Base-by-base conservation (phyloP, 2,888 invertebrate species). In the Eupithecia subumbrata region DNA sequence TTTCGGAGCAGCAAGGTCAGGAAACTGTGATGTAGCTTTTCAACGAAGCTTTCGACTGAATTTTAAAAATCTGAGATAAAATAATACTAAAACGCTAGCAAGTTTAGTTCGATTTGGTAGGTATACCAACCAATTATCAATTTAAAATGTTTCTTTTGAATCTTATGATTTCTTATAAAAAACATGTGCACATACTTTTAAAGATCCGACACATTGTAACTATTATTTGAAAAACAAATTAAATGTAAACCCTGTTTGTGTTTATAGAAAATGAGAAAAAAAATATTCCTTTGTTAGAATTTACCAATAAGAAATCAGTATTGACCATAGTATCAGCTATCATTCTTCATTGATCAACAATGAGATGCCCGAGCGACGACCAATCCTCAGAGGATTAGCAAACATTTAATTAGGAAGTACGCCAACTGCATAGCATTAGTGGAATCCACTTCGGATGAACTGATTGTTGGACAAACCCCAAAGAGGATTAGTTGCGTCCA, bases 341-440 rank as follows among this genome's bases (percentile, higher is more conserved):
- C 16, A 45, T 37, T 37, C 37, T 37, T 37, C 5, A 7, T 7
- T 37, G 14, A 45, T 18, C 45, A 45, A 45, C 16, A 45, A 45
- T 45, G 14, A 45, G 16, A 45, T 45, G 45, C 7, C 45, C 16
- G 0, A 45, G 5, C 45, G 56, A 22, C 11, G 56, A 30, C 30
- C 67, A 52, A 67, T 67, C 68, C 48, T 56, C 22, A 56, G 45
- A 18, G 64, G 18, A 69, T 34, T 25, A 66, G 66, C 63, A 56
- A 66, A 67, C 56, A 56, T 67, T 70, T 25, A 14, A 56, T 60
- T 73, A 73, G 63, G 22, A 73, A 69, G 37, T 63, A 68, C 40
- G n/a, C 60, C 45, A 69, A 60, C 60, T 30, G 56, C 43, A 73
- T 73, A 25, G 52, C 37, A 73, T 56, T 60, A 56, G 25, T 66